phyloP scores from a whole-genome alignment of 2,113 vertebrate species.

The Gambusia affinis region DNA sequence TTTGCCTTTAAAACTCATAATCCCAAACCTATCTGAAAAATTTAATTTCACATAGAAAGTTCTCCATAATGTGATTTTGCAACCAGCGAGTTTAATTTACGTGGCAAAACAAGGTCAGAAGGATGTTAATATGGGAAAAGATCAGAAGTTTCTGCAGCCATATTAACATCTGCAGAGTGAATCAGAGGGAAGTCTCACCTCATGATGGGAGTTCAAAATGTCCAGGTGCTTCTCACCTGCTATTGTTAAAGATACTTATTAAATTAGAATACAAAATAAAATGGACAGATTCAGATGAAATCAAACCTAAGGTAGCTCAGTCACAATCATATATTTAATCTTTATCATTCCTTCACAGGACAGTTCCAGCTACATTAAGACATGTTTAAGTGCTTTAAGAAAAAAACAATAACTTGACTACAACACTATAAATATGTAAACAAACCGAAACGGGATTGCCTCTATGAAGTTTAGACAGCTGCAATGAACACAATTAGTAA shows the following conservation, averaged over 20 bases:
- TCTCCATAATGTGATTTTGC: not conserved
- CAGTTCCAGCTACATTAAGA: conserved; percentile 24
- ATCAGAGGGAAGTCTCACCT: too few species aligned
- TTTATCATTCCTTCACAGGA: not conserved
- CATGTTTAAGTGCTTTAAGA: conserved; percentile 17
- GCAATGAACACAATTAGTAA: not conserved
- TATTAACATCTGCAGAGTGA: not conserved
- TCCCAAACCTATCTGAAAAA: not conserved
- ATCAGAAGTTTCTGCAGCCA: too few species aligned
- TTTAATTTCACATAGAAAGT: not conserved
- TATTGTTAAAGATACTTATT: too few species aligned
- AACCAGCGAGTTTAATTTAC: not conserved
- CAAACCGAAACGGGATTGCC: not conserved
- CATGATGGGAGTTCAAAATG: too few species aligned
- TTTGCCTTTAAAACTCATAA: not conserved
- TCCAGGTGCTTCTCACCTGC: too few species aligned
- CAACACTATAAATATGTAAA: conserved; percentile 9
- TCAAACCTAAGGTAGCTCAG: not conserved
- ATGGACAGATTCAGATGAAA: too few species aligned
- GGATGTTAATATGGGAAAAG: not conserved
- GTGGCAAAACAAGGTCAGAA: not conserved
- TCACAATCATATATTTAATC: not conserved
- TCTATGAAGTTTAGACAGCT: not conserved
- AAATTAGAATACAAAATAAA: too few species aligned
- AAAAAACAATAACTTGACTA: not conserved